Evolutionary conservation across 2,888 invertebrate genomes (phyloP), one percentile per base, ranked within the genome.

Genomic region (Ernsta delagoae): DNA sequence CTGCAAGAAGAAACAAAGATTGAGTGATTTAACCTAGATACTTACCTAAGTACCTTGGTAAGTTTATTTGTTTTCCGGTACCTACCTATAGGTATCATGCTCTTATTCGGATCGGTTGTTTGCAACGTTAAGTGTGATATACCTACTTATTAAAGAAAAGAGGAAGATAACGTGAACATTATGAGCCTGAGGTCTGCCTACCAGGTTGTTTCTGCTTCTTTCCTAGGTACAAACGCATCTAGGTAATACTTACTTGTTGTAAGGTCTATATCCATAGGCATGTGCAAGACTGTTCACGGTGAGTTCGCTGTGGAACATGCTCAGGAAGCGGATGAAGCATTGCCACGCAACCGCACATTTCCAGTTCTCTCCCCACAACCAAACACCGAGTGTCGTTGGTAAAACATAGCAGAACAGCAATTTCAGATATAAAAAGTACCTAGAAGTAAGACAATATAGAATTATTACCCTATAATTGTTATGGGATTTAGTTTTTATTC

Each of bases 281-380:
- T 98, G 98, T 3, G 98, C 98, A 0, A 96, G 96, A 72, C 97
- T 97, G 83, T 98, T 98, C 34, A 98, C 98, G 4, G 96, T 95
- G 95, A 98, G 97, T 53, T 98, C 98, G 78, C 96, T 96, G 84
- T 98, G 97, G 76, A 98, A 94, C 68, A 96, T 95, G 74, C 95
- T 89, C 8, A 96, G 94, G 84, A 97, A 98, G 54, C 98, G 95
- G 56, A 97, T 90, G 73, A 96, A 94, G 70, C 95, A 95, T 73
- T 96, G 95, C 76, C 97, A 94, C 67, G 96, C 95, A 74, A 96
- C 95, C 2, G 97, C 95, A 75, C 95, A 95, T 61, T 81, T 86
- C 94, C 94, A 96, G 24, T 92, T 87, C 81, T 98, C 98, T 48
- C 94, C 94, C 97, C 97, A 98, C 56, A 94, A 87, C 72, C 94